Evolutionary conservation across 2,888 invertebrate species (phyloP), one percentile per base, ranked within the genome.

Genomic region (Drosophila macrothrix): DNA sequence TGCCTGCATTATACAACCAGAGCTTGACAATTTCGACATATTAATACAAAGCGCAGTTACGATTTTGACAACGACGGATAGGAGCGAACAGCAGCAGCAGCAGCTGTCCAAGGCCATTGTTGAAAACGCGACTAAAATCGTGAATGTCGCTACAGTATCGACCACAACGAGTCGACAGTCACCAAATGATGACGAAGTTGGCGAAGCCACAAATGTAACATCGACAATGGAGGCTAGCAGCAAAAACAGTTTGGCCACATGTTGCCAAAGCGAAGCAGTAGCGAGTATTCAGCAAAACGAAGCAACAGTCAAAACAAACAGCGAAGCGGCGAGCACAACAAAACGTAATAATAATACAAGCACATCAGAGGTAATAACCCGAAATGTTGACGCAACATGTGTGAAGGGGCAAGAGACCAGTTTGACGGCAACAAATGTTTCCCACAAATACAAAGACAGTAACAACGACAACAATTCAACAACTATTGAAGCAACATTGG

Each of bases 261-360:
- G 91, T 80, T 90, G 88, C 85, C 28, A 31, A 16, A 68, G 35
- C 35, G 68, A 66, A 43, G 43, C 58, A 69, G 22, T 39, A 33
- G 46, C 41, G 66, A 84, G 85, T 64, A 41, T 70, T 25, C 70
- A 72, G 31, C 53, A 50, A 50, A 65, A 62, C 80, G 75, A 84
- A 80, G 73, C 82, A 67, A 83, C 84, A 86, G 78, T 80, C 85
- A 91, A 88, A 87, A 84, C 88, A 82, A 86, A 86, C 80, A 78
- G 77, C 73, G 86, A 92, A 91, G 78, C 78, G 76, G 73, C 83
- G 84, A 91, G 76, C 92, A 92, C 90, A 92, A 92, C 91, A 92
- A 92, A 91, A 83, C 76, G 68, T 56, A 88, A 84, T 39, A 69
- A 82, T 33, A 54, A 43, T 31, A 55, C 43, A 50, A 52, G 22